phyloP scores from a whole-genome alignment of 2,888 invertebrate species.

The Platycheirus albimanus region DNA sequence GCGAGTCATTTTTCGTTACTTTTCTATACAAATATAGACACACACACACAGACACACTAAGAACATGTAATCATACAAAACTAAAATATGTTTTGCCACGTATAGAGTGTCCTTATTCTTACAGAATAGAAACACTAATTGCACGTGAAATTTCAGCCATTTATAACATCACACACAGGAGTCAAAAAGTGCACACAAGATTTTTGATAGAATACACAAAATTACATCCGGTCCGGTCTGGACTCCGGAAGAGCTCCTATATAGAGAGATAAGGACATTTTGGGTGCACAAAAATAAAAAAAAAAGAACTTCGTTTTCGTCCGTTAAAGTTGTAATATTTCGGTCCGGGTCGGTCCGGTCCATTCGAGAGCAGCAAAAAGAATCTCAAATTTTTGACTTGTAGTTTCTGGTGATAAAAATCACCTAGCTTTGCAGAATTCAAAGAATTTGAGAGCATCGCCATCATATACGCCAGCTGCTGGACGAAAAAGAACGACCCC shows the following conservation, averaged over 20 bases:
- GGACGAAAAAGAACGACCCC: constrained; percentile 14
- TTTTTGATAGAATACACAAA: constrained; percentile 70
- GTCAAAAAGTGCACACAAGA: constrained; percentile 51
- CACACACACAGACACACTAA: not conserved
- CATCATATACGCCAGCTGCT: not conserved
- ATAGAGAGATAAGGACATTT: constrained; percentile 56
- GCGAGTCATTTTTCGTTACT: constrained; percentile 68
- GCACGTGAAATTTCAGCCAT: constrained; percentile 38
- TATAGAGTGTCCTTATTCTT: constrained; percentile 60
- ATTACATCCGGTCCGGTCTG: constrained; percentile 66
- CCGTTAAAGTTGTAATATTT: not conserved
- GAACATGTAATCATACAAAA: constrained; percentile 35
- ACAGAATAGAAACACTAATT: constrained; percentile 65
- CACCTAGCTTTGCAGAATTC: constrained; percentile 43
- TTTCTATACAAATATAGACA: constrained; percentile 30
- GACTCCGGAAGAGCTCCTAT: no score
- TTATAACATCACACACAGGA: constrained; percentile 22
- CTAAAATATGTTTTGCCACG: constrained; percentile 45
- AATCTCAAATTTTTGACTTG: constrained; percentile 57
- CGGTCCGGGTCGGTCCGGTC: not conserved
- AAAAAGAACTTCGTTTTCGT: constrained; percentile 7
- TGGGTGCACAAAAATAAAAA: not conserved
- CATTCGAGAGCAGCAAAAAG: not conserved
- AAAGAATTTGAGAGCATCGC: constrained; percentile 48
- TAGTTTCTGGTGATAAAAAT: constrained; percentile 63